These are phyloP conservation scores for Eristalinus sepulchralis DNA, from an alignment of 2,888 invertebrate species.

Conservation along the genomic window DNA sequence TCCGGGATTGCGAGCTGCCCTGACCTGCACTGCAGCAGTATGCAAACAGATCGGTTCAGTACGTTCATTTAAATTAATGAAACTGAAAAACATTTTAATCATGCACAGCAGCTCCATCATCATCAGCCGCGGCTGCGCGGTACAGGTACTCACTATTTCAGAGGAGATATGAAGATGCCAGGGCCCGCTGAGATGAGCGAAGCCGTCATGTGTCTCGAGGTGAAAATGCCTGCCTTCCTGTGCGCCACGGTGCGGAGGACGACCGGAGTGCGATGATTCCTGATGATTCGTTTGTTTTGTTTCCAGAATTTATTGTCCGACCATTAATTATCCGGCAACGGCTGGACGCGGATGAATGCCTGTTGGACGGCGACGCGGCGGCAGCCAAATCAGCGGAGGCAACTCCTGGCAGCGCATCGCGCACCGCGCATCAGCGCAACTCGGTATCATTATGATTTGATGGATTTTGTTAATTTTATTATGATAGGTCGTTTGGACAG, in stretches of 20 bases:
- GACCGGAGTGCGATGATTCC: constrained; percentile 62
- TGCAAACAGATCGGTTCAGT: constrained; percentile 48
- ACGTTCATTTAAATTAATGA: constrained; percentile 74
- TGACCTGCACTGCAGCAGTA: constrained; percentile 20
- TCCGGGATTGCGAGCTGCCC: constrained; percentile 37
- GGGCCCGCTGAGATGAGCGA: constrained; percentile 55
- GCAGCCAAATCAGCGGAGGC: constrained; percentile 61
- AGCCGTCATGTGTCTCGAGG: constrained; percentile 69
- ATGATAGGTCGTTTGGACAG: constrained; percentile 72
- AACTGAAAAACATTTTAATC: constrained; percentile 74
- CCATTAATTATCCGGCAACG: constrained; percentile 69
- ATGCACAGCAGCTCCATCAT: constrained; percentile 70
- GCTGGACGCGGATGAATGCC: constrained; percentile 62
- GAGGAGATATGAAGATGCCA: constrained; percentile 61
- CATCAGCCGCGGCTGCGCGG: constrained; percentile 52
- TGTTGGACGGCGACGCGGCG: constrained; percentile 56
- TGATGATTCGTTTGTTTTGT: constrained; percentile 71
- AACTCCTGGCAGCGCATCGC: constrained; percentile 36
- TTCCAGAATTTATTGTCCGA: constrained; percentile 69
- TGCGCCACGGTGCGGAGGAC: constrained; percentile 18
- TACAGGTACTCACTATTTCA: constrained; percentile 3
- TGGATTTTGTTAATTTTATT: constrained; percentile 72
- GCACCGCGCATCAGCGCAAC: not conserved
- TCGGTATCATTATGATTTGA: constrained; percentile 68
- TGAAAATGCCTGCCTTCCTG: constrained; percentile 53